phyloP scores from a whole-genome alignment of 2,888 invertebrate species.

The Sinodicranocentrus sp. region DNA sequence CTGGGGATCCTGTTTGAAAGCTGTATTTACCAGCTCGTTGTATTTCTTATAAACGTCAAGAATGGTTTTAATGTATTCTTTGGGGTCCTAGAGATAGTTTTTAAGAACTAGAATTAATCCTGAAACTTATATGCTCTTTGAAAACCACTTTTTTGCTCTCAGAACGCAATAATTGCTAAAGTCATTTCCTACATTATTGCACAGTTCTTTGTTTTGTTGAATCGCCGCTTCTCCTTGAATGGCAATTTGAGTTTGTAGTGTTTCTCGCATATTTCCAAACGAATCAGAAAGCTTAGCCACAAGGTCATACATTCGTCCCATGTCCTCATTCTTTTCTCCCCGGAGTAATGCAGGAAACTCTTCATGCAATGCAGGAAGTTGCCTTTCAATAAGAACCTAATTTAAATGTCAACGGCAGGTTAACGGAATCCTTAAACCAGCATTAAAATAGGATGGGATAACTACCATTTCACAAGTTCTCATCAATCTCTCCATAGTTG shows the following conservation, averaged over 20 bases:
- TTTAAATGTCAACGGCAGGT: not conserved
- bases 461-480: constrained; percentile 57
- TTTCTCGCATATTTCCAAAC: constrained; percentile 61
- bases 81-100: constrained; percentile 51
- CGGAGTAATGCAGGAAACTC: constrained; percentile 62
- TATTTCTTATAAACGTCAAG: constrained; percentile 59
- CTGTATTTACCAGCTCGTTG: constrained; percentile 30
- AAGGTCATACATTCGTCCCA: constrained; percentile 56
- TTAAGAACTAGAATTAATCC: not conserved
- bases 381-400: constrained; percentile 62
- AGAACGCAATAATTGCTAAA: not conserved
- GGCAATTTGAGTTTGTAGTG: constrained; percentile 45
- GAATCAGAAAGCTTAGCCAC: constrained; percentile 58
- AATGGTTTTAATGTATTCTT: constrained; percentile 54
- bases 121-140: not conserved
- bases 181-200: constrained; percentile 41
- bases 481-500: constrained; percentile 60
- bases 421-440: no score
- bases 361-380: constrained; percentile 44
- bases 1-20: constrained; percentile 61
- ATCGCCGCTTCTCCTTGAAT: constrained; percentile 52
- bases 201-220: constrained; percentile 38
- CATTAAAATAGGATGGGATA: no score
- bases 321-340: constrained; percentile 41
- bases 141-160: no score